phyloP scores from a whole-genome alignment of 2,113 vertebrate species.

The Lutjanus erythropterus region DNA sequence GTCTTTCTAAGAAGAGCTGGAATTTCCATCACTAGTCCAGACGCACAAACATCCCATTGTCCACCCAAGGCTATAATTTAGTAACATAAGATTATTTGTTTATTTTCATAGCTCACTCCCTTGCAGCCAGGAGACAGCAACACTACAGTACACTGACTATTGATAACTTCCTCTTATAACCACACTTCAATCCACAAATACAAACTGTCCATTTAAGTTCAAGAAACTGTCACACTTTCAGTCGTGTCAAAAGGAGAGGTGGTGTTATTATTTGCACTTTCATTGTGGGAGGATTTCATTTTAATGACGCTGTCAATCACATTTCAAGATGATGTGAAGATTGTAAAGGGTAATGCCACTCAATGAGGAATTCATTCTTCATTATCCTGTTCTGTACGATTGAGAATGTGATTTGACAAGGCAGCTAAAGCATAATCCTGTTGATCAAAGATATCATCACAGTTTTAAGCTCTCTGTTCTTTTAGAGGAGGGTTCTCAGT shows the following conservation, averaged over 20 bases:
- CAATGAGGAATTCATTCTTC: not conserved
- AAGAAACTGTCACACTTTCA: too few relatives aligned
- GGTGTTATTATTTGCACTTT: slow-evolving; percentile 27
- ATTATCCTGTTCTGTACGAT: not conserved
- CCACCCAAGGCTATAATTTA: too few relatives aligned
- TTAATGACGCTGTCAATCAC: slow-evolving; percentile 11
- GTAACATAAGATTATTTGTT: not conserved
- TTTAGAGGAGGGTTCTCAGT: too few relatives aligned
- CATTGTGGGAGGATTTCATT: not conserved
- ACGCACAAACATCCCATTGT: too few relatives aligned
- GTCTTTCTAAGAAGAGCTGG: too few relatives aligned
- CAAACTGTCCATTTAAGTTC: not conserved
- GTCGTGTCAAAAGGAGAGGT: not conserved
- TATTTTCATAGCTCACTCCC: slow-evolving; percentile 65
- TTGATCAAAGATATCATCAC: not conserved
- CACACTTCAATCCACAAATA: not conserved
- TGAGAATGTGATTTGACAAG: not conserved
- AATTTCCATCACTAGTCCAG: too few relatives aligned
- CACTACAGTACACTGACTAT: too few relatives aligned
- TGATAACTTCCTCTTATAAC: too few relatives aligned
- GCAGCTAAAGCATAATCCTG: not conserved
- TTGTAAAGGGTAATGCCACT: not conserved
- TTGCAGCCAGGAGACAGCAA: slow-evolving; percentile 49
- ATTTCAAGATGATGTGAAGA: not conserved
- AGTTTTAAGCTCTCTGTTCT: too few relatives aligned